Conservation (phyloP, 2,888 invertebrate species). For the Dorcus parallelipipedus region DNA sequence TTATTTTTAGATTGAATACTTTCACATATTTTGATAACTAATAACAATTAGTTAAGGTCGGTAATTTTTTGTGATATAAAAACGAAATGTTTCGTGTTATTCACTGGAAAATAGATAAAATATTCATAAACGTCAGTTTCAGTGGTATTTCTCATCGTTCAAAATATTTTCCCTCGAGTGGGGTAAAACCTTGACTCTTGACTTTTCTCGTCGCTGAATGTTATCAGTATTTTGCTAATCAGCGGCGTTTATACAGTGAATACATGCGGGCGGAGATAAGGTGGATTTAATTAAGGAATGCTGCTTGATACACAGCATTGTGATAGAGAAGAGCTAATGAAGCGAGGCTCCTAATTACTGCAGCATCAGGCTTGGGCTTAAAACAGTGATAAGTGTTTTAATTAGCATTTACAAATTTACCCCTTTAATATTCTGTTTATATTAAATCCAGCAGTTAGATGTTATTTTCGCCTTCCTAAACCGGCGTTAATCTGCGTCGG, state of each 20-base stretch:
- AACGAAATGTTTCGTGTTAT: too few relatives aligned
- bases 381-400: slow-evolving; percentile 25
- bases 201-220: slow-evolving; percentile 5
- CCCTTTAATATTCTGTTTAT: slow-evolving; percentile 17
- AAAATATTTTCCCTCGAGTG: too few relatives aligned
- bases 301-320: slow-evolving; percentile 23
- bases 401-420: slow-evolving; percentile 25
- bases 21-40: too few relatives aligned
- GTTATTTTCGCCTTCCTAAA: too few relatives aligned
- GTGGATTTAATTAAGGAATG: slow-evolving; percentile 25
- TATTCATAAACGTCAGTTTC: too few relatives aligned
- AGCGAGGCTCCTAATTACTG: slow-evolving; percentile 22
- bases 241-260: slow-evolving; percentile 22
- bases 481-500: too few relatives aligned
- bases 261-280: slow-evolving; percentile 23
- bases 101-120: too few relatives aligned
- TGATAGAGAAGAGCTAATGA: slow-evolving; percentile 23
- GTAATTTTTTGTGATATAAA: too few relatives aligned
- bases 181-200: background rate
- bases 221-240: slow-evolving; percentile 22
- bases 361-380: slow-evolving; percentile 18
- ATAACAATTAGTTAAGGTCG: too few relatives aligned
- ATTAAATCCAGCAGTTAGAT: background rate
- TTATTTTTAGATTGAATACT: too few relatives aligned
- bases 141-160: too few relatives aligned